Evolutionary conservation across 1,140 invertebrate species (phyloP).

Genomic region (Pachypeltis micranthus): DNA sequence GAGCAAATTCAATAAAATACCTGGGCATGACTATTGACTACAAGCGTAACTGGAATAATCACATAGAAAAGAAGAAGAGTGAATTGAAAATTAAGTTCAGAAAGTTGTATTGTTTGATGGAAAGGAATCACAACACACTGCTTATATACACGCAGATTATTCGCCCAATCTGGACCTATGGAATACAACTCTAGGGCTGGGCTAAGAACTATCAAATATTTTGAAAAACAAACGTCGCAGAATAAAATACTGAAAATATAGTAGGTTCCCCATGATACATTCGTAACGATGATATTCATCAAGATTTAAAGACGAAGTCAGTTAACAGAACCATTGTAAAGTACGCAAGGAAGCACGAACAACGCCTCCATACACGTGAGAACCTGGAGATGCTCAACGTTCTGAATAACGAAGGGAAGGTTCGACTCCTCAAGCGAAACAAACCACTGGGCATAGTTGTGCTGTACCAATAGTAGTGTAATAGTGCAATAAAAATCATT

Average conservation of each 20-base stretch:
- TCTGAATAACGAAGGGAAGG: too few relatives aligned
- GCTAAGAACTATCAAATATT: background rate
- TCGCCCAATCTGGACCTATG: background rate
- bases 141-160: background rate
- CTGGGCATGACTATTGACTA: too few relatives aligned
- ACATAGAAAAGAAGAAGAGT: background rate
- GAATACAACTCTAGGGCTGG: background rate
- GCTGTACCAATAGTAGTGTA: too few relatives aligned
- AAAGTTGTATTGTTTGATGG: background rate
- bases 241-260: background rate
- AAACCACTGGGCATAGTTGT: too few relatives aligned
- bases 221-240: background rate
- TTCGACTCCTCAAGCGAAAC: too few relatives aligned
- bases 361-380: background rate
- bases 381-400: background rate
- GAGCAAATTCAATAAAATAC: too few relatives aligned
- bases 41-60: too few relatives aligned
- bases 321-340: background rate
- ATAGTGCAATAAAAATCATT: too few relatives aligned
- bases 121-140: background rate
- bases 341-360: background rate
- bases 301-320: background rate
- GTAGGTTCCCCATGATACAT: background rate
- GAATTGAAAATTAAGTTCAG: background rate
- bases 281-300: background rate